Base-by-base conservation (phyloP, 2,888 invertebrate species). In the Stomorhina lunata region DNA sequence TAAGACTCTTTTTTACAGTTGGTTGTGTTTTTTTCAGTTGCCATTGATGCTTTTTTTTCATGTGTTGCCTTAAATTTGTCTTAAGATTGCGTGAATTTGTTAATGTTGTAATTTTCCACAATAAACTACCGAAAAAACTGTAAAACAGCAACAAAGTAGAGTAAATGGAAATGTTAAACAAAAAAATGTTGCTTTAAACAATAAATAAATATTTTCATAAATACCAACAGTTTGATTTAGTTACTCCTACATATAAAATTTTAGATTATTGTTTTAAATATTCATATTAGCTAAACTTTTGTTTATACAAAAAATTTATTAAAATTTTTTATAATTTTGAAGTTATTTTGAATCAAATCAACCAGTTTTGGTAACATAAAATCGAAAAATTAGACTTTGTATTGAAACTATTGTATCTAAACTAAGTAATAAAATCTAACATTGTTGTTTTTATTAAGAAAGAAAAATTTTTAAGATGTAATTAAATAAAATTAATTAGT, bases 41-140 rank as follows among this genome's bases (percentile, higher is more conserved):
- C 27, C 37, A 45, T 59, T 53, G 45, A 37, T 29, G 27, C 22
- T 17, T 0, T n/a, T n/a, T n/a, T n/a, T n/a, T n/a, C n/a, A n/a
- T 6, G n/a, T 40, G 17, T 57, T 65, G 63, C 37, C 40, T 57
- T 61, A 63, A 55, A 72, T 48, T 59, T 66, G 50, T 73, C 25
- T 71, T 59, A 32, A 29, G 71, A 79, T 79, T 82, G 82, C 75
- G 79, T 79, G 75, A 66, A 79, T 59, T 59, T 61, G 69, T 37
- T 17, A 66, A 45, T 82, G 75, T 79, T 79, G 82, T 55, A 82
- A 82, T 57, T 71, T 37, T 29, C 9, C 1, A 65, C 40, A 55
- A 50, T 22, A 12, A 71, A 22, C 17, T 61, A 29, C 27, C 27
- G 32, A 63, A 57, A 2, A 63, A 50, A 37, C 9, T 32, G 40